Evolutionary conservation across 2,113 vertebrate species (phyloP).

Genomic region (Crotalus horridus): DNA sequence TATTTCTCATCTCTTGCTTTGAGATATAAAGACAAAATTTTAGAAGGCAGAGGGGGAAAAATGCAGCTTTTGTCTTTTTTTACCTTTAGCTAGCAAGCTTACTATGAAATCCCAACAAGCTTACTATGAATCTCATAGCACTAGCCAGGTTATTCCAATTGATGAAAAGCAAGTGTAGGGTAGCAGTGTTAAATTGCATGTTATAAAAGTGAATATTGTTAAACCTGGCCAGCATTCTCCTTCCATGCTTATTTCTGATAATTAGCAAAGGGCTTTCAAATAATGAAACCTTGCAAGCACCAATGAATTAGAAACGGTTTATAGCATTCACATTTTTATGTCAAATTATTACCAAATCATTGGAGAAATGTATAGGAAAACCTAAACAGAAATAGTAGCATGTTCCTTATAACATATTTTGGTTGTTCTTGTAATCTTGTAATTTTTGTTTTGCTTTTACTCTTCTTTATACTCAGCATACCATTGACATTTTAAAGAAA

Average conservation of each 20-base stretch:
- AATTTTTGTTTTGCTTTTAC: background rate
- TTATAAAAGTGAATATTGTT: background rate
- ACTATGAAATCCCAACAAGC: background rate
- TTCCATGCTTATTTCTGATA: background rate
- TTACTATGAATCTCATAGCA: background rate
- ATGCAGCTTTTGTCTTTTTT: background rate
- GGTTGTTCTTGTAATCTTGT: background rate
- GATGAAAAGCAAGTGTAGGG: background rate
- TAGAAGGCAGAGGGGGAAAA: background rate
- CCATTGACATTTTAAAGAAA: background rate
- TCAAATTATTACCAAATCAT: background rate
- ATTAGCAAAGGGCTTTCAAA: background rate
- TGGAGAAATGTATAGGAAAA: background rate
- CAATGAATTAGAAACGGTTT: background rate
- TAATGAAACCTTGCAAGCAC: background rate
- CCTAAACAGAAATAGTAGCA: background rate
- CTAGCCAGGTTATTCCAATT: background rate
- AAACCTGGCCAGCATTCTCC: background rate
- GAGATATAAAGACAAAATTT: background rate
- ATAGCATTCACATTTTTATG: background rate
- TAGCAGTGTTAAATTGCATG: background rate
- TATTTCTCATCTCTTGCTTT: slow-evolving; percentile 13
- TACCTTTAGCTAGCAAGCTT: background rate
- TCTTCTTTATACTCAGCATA: background rate
- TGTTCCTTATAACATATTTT: background rate